Conservation (phyloP, 2,797 vertebrate species). For the Oreortyx pictus region DNA sequence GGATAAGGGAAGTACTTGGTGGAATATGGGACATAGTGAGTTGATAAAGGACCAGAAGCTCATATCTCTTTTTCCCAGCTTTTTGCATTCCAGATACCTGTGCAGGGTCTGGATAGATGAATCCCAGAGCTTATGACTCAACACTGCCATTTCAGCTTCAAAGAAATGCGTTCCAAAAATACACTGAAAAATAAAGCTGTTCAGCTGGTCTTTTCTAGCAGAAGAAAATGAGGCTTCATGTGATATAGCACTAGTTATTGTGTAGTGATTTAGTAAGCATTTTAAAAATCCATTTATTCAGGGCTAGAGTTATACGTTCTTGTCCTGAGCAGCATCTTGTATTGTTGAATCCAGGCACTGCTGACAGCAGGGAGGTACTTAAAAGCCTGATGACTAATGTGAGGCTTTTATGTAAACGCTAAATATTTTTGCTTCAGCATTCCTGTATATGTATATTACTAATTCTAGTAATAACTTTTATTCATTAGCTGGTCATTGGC, state of each 20-base stretch:
- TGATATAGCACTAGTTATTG: constrained; percentile 33
- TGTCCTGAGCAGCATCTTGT: constrained; percentile 41
- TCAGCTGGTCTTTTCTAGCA: constrained; percentile 33
- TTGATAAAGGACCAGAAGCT: background rate
- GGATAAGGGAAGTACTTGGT: background rate
- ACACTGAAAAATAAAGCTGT: constrained; percentile 52
- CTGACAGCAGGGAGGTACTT: constrained; percentile 1
- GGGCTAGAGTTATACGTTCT: constrained; percentile 28
- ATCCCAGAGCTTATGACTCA: constrained; percentile 63
- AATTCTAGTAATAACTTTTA: background rate
- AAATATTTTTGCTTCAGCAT: background rate
- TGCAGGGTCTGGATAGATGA: constrained; percentile 42
- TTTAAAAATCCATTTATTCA: constrained; percentile 63
- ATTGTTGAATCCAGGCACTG: constrained; percentile 7
- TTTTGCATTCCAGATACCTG: constrained; percentile 52
- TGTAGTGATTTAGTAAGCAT: constrained; percentile 54
- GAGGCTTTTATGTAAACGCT: background rate
- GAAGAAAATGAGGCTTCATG: constrained; percentile 12
- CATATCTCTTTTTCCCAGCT: constrained; percentile 27
- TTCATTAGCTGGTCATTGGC: background rate
- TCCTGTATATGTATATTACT: background rate
- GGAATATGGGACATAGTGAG: background rate
- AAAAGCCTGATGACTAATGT: background rate
- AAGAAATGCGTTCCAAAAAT: constrained; percentile 68
- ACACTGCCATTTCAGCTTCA: constrained; percentile 51